Evolutionary conservation across 2,113 vertebrate species (phyloP), one percentile per base, ranked within the genome.

Genomic region (Datnioides undecimradiatus): DNA sequence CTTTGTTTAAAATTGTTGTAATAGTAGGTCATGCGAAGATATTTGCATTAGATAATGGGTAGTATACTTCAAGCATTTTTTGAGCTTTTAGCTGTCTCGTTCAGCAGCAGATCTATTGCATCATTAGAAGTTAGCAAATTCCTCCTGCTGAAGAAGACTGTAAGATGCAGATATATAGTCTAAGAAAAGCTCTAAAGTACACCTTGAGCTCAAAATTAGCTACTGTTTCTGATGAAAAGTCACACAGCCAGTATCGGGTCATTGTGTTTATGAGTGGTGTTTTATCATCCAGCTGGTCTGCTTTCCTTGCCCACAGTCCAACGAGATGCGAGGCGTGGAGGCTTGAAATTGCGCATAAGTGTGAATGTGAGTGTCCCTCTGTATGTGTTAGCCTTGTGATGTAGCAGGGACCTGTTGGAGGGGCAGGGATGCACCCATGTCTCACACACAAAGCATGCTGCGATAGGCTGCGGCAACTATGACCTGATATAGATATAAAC

Each of bases 331-430:
- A 43, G 29, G 64, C 38, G 69, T 43, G 41, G 23, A 49, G 43
- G 25, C 60, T 69, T 52, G 73, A 49, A 74, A 55, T 43, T 55
- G 57, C 79, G 70, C 59, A 17, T 69, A 40, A 72, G 54, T 65
- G 43, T 71, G 49, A 69, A 69, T 21, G 25, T 19, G 62, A 68
- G 21, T 34, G 40, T 34, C 52, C 54, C 27, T 33, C 58, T 46
- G 41, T 51, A 63, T 68, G 27, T 19, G 64, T 67, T 48, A 36
- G 13, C 3, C 19, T 29, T 45, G 23, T 64, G 55, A 76, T 73
- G 31, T 46, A 68, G 6, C 29, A 8, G 48, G 43, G 27, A 45
- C 21, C 27, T 55, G 9, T 45, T 7, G 0, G 25, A 3, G 43
- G 66, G 29, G n/a, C n/a, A n/a, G n/a, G n/a, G n/a, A n/a, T 68